Base-by-base conservation (phyloP, 2,888 invertebrate genomes). In the Alcis repandata region DNA sequence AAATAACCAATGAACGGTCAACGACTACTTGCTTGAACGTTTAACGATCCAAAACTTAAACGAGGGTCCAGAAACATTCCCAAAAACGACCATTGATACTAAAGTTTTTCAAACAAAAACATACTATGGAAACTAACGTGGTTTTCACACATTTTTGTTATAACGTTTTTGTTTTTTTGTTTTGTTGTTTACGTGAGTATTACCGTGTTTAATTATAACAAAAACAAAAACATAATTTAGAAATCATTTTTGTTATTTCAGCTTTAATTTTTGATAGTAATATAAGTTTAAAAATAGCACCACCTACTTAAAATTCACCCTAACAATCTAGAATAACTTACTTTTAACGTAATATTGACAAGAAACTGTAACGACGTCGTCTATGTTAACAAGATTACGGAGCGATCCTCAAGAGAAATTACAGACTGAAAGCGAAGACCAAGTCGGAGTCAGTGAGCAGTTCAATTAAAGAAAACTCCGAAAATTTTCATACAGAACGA, bases 381-480 rank as follows among this genome's bases (percentile, higher is more conserved):
- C 59, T 59, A 59, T 43, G 51, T 51, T 65, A 65, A 60, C 60
- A 56, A 65, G 65, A 62, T 62, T 62, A 62, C 32, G 20, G 49
- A 56, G 45, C 19, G 61, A 72, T 66, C 54, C 72, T 73, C 71
- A 58, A 33, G 68, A 75, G 72, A 74, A 76, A 78, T 72, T 60
- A 71, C 68, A 64, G 51, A 54, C 69, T 62, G 67, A 59, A 20
- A 54, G 1, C n/a, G 67, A 8, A 27, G 10, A 53, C 62, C 54
- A 64, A 59, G 38, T 59, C 33, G 43, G 45, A 72, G 46, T 70
- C 66, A 20, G 57, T 40, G 10, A 56, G 52, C 43, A 58, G 38
- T 58, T 20, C 45, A 51, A 63, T 57, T 63, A 63, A 56, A 43
- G 36, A 40, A 59, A 48, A 38, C 27, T 19, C 19, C 27, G 9